Conservation (phyloP, 2,888 invertebrate genomes). For the Myopa testacea region DNA sequence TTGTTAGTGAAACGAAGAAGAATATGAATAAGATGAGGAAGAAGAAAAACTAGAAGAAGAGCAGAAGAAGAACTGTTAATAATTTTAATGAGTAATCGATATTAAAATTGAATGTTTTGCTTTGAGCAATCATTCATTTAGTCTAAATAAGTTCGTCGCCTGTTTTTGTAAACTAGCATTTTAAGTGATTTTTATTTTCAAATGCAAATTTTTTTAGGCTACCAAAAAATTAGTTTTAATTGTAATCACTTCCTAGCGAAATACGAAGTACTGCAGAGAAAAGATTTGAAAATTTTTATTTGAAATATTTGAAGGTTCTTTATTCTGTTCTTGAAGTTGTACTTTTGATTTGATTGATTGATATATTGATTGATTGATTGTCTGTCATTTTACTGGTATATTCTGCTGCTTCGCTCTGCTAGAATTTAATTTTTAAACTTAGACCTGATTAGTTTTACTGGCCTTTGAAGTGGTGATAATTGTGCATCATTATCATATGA, state of each 20-base stretch:
- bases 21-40: not conserved
- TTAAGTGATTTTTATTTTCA: not conserved
- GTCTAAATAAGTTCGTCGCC: not conserved
- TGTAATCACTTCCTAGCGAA: not conserved
- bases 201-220: conserved; percentile 18
- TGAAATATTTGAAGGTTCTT: too few relatives aligned
- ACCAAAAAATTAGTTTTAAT: conserved; percentile 23
- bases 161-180: not conserved
- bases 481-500: too few relatives aligned
- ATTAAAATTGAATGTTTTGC: conserved; percentile 15
- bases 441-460: too few relatives aligned
- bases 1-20: conserved; percentile 24
- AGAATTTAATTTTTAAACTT: too few relatives aligned
- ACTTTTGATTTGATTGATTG: too few relatives aligned
- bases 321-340: too few relatives aligned
- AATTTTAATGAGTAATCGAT: conserved; percentile 11
- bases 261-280: too few relatives aligned
- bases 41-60: not conserved
- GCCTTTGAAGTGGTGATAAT: too few relatives aligned
- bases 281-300: too few relatives aligned
- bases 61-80: not conserved
- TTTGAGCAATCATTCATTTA: conserved; percentile 2
- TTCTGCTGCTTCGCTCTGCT: too few relatives aligned
- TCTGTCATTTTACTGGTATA: too few relatives aligned
- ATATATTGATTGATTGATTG: too few relatives aligned